Conservation (phyloP, 2,797 vertebrate genomes). For the Pterois miles region DNA sequence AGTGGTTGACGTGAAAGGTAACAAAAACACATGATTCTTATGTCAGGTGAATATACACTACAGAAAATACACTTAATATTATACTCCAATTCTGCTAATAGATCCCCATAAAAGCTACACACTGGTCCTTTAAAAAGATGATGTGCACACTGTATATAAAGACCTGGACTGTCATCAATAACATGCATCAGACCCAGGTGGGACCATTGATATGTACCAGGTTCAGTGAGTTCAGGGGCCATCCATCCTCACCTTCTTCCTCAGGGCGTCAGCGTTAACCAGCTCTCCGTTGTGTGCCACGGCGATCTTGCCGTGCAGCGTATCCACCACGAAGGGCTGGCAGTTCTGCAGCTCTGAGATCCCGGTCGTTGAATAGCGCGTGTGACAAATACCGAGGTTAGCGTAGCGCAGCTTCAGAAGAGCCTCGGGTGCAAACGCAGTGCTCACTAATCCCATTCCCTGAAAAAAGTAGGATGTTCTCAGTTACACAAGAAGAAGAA, state of each 20-base stretch:
- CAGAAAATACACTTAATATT: too few species aligned
- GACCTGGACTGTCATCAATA: too few species aligned
- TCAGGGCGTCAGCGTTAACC: constrained; percentile 89
- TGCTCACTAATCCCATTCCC: constrained; percentile 98
- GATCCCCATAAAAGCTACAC: too few species aligned
- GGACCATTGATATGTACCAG: not conserved
- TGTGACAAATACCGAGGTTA: constrained; percentile 97
- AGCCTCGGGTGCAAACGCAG: constrained; percentile 91
- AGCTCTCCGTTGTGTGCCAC: constrained; percentile 98
- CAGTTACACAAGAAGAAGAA: not conserved
- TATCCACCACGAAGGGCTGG: constrained; percentile 98
- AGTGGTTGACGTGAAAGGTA: too few species aligned
- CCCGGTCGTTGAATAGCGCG: constrained; percentile 95
- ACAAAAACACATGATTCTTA: too few species aligned
- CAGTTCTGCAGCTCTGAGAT: constrained; percentile 97
- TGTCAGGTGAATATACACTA: too few species aligned
- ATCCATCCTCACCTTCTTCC: constrained; percentile 86
- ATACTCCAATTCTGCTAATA: too few species aligned
- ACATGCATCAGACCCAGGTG: too few species aligned
- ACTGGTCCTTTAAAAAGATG: too few species aligned
- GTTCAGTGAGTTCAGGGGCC: too few species aligned
- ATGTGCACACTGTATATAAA: too few species aligned
- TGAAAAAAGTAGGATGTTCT: constrained; percentile 51
- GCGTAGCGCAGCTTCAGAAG: constrained; percentile 91
- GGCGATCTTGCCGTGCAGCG: constrained; percentile 95